These are phyloP conservation scores for Phrynocephalus vlangalii DNA, from an alignment of 2,797 vertebrate species.

Conservation along the genomic window DNA sequence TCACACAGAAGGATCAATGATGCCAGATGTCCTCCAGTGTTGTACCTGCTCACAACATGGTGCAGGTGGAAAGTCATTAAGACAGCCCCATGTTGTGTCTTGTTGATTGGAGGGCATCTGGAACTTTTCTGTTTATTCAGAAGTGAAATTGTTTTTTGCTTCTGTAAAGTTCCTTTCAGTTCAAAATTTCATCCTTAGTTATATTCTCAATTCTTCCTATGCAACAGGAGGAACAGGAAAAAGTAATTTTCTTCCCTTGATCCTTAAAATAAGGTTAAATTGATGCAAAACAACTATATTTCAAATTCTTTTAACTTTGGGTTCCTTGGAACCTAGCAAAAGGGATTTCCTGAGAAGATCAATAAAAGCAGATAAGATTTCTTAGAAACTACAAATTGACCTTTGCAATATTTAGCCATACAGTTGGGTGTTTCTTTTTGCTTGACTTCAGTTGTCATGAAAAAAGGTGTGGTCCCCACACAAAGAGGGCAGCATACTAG, in stretches of 20 bases:
- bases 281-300: not conserved
- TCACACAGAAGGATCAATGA: slow-evolving; percentile 51
- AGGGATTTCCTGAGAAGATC: not conserved
- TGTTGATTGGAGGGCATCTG: slow-evolving; percentile 56
- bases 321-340: not conserved
- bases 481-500: too few relatives aligned
- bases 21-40: slow-evolving; percentile 54
- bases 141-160: not conserved
- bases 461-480: too few relatives aligned
- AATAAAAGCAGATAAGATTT: not conserved
- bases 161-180: not conserved
- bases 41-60: slow-evolving; percentile 43
- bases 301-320: not conserved
- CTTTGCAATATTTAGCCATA: not conserved
- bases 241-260: not conserved
- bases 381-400: not conserved
- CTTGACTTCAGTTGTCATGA: too few relatives aligned
- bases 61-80: slow-evolving; percentile 51
- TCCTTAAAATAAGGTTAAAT: not conserved
- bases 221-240: not conserved
- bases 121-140: slow-evolving; percentile 46
- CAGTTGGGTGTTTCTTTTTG: not conserved
- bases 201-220: not conserved
- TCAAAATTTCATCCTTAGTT: not conserved
- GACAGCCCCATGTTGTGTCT: slow-evolving; percentile 42